A percentile compares a stretch with the other conserved stretches of the same genome.
Conservation (phyloP, 2,797 vertebrate genomes). For the Columba guinea region DNA sequence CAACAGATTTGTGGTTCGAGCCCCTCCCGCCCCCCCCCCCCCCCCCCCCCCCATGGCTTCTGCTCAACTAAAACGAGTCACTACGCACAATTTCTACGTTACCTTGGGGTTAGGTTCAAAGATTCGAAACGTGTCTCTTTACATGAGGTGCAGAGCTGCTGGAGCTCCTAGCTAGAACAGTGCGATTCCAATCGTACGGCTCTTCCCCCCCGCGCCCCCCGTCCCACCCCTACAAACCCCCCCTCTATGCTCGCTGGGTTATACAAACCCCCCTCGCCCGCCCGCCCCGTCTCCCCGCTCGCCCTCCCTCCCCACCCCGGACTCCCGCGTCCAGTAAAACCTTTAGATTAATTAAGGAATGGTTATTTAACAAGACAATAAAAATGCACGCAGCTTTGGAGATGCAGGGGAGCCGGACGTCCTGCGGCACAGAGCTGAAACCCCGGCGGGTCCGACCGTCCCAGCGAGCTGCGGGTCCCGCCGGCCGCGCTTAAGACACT, state of each 20-base stretch:
- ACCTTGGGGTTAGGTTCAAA: slow-evolving; percentile 3
- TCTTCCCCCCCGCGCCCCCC: neutral
- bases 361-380: slow-evolving; percentile 48
- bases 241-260: neutral
- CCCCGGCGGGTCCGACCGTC: neutral
- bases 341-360: slow-evolving; percentile 62
- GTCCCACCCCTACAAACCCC: neutral
- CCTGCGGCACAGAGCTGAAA: neutral
- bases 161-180: neutral
- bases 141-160: slow-evolving; percentile 51
- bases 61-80: slow-evolving; percentile 61
- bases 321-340: slow-evolving; percentile 25
- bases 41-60: slow-evolving; percentile 70
- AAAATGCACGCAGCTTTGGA: slow-evolving; percentile 53
- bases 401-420: slow-evolving; percentile 17
- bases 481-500: slow-evolving; percentile 45
- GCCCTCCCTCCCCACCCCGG: neutral
- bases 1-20: slow-evolving; percentile 70
- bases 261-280: neutral
- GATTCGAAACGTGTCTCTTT: slow-evolving; percentile 25
- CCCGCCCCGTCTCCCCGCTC: neutral
- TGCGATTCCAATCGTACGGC: neutral
- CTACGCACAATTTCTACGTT: slow-evolving; percentile 45
- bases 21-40: neutral
- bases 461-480: neutral